Percentiles rank a stretch among this genome's conserved stretches.
phyloP scores from a whole-genome alignment of 2,797 vertebrate species.

The Anas bahamensis region DNA sequence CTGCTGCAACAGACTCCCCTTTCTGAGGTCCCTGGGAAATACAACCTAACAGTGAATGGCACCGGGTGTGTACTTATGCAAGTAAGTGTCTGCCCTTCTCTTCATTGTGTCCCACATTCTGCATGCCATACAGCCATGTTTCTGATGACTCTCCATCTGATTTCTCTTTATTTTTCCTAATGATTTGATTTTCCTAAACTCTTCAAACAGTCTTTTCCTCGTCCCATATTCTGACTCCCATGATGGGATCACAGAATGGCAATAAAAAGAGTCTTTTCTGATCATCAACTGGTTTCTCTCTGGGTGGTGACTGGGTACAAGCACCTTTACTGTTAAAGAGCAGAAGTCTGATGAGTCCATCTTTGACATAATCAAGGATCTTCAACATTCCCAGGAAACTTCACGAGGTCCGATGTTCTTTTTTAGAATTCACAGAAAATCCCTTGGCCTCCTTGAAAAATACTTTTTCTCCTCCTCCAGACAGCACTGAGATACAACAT shows the following conservation, averaged over 20 bases:
- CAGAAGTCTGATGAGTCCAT: background rate
- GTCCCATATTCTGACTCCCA: background rate
- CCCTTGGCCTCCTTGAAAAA: background rate
- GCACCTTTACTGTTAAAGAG: background rate
- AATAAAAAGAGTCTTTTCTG: background rate
- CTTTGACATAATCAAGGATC: background rate
- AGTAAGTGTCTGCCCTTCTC: constrained; percentile 69
- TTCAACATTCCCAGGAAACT: background rate
- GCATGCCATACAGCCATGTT: background rate
- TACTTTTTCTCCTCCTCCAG: constrained; percentile 18
- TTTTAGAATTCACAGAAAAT: background rate
- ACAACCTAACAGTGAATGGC: constrained; percentile 76
- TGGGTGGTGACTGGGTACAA: background rate
- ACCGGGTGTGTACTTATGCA: constrained; percentile 82
- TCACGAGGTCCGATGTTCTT: background rate
- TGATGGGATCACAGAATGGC: background rate
- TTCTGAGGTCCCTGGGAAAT: constrained; percentile 77
- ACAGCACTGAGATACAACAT: constrained; percentile 65
- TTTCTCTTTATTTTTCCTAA: background rate
- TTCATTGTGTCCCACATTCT: background rate
- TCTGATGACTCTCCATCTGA: background rate
- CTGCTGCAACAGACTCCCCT: constrained; percentile 84
- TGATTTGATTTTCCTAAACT: background rate
- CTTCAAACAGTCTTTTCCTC: background rate
- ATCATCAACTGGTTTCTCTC: background rate